Evolutionary conservation across 2,797 vertebrate species (phyloP).

Genomic region (Zalophus californianus): DNA sequence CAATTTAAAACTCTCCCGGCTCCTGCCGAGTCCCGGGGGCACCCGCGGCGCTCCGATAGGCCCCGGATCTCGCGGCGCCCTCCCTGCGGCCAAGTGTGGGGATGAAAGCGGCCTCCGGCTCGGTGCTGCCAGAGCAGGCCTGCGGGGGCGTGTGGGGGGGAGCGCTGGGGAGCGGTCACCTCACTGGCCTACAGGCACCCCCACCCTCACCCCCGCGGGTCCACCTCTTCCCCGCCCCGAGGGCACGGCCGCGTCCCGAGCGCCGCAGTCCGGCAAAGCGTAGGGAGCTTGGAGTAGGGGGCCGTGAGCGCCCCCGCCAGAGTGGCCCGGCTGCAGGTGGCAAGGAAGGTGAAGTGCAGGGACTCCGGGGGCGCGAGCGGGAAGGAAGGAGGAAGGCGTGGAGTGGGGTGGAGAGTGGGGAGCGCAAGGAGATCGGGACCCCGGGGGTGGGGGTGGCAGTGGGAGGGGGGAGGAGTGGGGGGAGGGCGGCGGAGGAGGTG

Average conservation of each 20-base stretch:
- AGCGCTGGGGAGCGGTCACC: neutral
- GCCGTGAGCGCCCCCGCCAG: slow-evolving; percentile 52
- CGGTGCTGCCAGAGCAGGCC: neutral
- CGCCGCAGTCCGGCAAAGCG: neutral
- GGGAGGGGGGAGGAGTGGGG: neutral
- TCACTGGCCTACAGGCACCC: neutral
- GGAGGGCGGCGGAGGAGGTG: slow-evolving; percentile 65
- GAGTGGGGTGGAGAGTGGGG: slow-evolving; percentile 47
- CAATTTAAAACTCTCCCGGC: neutral
- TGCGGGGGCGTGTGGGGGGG: neutral
- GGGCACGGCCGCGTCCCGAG: neutral
- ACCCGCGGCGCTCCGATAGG: neutral
- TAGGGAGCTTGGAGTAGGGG: neutral
- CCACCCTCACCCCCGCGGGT: neutral
- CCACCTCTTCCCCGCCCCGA: neutral
- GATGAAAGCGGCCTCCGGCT: neutral
- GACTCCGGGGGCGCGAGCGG: neutral
- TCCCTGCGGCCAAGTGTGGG: neutral
- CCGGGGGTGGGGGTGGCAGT: neutral
- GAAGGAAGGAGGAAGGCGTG: slow-evolving; percentile 3
- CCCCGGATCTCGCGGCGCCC: neutral
- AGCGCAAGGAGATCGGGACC: slow-evolving; percentile 31
- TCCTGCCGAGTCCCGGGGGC: neutral
- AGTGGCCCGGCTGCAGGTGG: slow-evolving; percentile 62
- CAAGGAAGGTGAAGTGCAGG: slow-evolving; percentile 61